Conservation (phyloP, 2,888 invertebrate genomes). For the Aspidapion aeneum region DNA sequence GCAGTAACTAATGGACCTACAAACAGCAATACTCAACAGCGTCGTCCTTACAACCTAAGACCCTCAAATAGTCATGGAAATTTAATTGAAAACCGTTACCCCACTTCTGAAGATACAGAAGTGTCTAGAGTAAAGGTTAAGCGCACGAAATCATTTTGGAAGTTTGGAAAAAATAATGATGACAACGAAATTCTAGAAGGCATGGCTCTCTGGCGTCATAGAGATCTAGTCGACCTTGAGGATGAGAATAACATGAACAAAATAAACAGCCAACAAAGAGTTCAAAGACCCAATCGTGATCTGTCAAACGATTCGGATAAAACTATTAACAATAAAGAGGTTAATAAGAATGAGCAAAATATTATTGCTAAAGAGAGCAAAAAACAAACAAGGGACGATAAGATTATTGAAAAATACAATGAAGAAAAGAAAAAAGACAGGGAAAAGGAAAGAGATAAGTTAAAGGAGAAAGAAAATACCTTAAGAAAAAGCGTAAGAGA, state of each 20-base stretch:
- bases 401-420: not conserved
- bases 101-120: constrained; percentile 56
- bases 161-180: constrained; percentile 66
- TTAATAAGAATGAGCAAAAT: constrained; percentile 19
- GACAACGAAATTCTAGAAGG: constrained; percentile 78
- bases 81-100: constrained; percentile 43
- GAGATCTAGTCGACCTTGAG: constrained; percentile 71
- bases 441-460: constrained; percentile 21
- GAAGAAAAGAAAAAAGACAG: not conserved
- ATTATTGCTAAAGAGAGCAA: not conserved
- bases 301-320: constrained; percentile 46
- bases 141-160: constrained; percentile 83
- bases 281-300: constrained; percentile 41
- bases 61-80: constrained; percentile 45
- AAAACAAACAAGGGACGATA: not conserved
- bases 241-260: constrained; percentile 50
- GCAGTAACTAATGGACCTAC: constrained; percentile 36
- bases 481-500: constrained; percentile 47
- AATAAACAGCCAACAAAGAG: constrained; percentile 39
- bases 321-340: constrained; percentile 43
- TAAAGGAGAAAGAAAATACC: constrained; percentile 45
- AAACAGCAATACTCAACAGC: constrained; percentile 36
- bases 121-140: constrained; percentile 67
- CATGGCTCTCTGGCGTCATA: constrained; percentile 83
- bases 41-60: constrained; percentile 20